A percentile compares a stretch with the other conserved stretches of the same genome.
Conservation (phyloP, 1,140 invertebrate species). For the Tenebrio molitor region DNA sequence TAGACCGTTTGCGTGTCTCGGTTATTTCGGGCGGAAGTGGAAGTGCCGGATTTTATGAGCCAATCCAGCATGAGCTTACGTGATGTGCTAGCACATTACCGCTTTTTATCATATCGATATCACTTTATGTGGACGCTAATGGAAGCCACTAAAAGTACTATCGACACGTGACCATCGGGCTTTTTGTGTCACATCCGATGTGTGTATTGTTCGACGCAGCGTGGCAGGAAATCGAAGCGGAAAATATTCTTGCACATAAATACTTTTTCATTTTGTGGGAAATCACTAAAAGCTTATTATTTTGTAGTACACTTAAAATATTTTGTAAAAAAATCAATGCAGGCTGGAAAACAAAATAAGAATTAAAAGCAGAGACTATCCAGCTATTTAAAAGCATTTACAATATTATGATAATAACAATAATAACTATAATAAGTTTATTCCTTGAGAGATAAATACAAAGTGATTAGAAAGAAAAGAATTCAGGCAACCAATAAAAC, state of each 20-base stretch:
- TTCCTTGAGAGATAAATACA: too few species aligned
- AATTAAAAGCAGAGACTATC: too few species aligned
- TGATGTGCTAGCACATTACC: conserved; percentile 32
- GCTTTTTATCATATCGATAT: conserved; percentile 39
- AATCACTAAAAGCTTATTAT: too few species aligned
- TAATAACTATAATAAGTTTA: too few species aligned
- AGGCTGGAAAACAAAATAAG: too few species aligned
- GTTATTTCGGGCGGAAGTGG: conserved; percentile 34
- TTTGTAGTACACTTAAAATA: too few species aligned
- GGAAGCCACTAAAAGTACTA: conserved; percentile 29
- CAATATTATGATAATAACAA: too few species aligned
- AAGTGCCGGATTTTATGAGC: conserved; percentile 37
- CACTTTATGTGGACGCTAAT: conserved; percentile 34
- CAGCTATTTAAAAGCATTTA: too few species aligned
- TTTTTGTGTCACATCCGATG: conserved; percentile 26
- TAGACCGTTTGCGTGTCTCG: conserved; percentile 37
- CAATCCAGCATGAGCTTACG: conserved; percentile 34
- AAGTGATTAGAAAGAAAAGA: too few species aligned
- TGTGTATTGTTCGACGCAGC: conserved; percentile 4
- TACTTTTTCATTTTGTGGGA: conserved; percentile 1
- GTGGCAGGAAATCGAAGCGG: conserved; percentile 14
- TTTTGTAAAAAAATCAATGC: too few species aligned
- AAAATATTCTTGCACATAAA: conserved; percentile 10
- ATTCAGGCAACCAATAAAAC: too few species aligned
- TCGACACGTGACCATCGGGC: conserved; percentile 37